Percentiles rank a stretch among this genome's conserved stretches.
Conservation (phyloP, 2,797 vertebrate genomes). For the Spatula clypeata region DNA sequence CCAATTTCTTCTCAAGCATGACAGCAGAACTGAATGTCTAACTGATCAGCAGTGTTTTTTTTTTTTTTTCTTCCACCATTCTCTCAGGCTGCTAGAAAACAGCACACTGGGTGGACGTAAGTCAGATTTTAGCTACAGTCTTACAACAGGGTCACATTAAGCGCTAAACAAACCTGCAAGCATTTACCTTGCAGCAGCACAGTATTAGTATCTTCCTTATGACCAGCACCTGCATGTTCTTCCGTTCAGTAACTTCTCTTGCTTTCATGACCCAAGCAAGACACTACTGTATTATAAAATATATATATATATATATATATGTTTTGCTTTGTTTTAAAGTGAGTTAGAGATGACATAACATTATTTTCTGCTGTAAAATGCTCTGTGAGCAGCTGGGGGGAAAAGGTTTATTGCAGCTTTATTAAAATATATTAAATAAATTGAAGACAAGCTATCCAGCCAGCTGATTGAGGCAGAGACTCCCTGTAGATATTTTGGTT, state of each 20-base stretch:
- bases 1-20: neutral
- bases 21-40: neutral
- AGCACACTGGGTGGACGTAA: neutral
- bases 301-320: neutral
- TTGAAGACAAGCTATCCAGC: constrained; percentile 50
- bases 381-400: constrained; percentile 35
- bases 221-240: neutral
- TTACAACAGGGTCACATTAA: neutral
- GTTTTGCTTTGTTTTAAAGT: neutral
- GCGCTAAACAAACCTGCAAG: neutral
- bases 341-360: constrained; percentile 65
- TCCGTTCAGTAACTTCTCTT: neutral
- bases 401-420: constrained; percentile 71
- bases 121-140: neutral
- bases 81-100: neutral
- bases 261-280: neutral
- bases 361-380: constrained; percentile 55
- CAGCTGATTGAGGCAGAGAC: constrained; percentile 48
- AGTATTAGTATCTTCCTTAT: neutral
- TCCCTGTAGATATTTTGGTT: constrained; percentile 78
- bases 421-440: constrained; percentile 78
- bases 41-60: neutral
- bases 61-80: neutral
- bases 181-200: neutral
- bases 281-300: neutral